A percentile compares a stretch with the other conserved stretches of the same genome.
Conservation (phyloP, 2,888 invertebrate genomes). For the Caenorhabditis zanzibari region DNA sequence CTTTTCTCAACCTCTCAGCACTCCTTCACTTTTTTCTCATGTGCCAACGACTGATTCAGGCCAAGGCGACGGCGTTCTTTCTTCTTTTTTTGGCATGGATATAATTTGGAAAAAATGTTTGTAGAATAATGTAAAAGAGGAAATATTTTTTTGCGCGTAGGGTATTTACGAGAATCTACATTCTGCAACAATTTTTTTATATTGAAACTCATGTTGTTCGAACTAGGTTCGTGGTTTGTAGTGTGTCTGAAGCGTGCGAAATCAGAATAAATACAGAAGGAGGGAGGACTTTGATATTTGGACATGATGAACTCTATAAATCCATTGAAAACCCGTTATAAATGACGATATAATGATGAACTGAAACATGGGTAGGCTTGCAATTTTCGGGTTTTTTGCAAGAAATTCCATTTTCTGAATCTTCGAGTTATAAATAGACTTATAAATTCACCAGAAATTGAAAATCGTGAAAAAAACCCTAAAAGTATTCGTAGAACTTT, state of each 20-base stretch:
- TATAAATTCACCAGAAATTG: too few species aligned
- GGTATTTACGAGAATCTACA: background rate
- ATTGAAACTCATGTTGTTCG: background rate
- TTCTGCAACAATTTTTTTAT: background rate
- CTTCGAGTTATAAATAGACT: too few species aligned
- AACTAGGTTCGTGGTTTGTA: slow-evolving; percentile 3
- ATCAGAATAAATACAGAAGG: too few species aligned
- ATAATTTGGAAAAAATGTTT: too few species aligned
- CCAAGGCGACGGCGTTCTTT: slow-evolving; percentile 18
- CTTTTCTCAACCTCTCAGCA: slow-evolving; percentile 8
- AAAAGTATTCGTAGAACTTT: too few species aligned
- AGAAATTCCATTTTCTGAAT: too few species aligned
- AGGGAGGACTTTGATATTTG: background rate
- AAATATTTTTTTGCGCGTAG: background rate
- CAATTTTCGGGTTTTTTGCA: too few species aligned
- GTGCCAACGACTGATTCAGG: background rate
- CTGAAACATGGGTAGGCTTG: too few species aligned
- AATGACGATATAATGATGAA: too few species aligned
- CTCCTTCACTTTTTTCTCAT: slow-evolving; percentile 7
- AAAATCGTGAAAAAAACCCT: too few species aligned
- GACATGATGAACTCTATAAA: background rate
- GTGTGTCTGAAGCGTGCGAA: background rate
- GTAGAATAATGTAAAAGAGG: too few species aligned
- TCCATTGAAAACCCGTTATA: too few species aligned
- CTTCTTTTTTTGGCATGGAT: background rate